Evolutionary conservation across 92 coral and sea anemone genomes (phyloP).

Genomic region (Muricea muricata): DNA sequence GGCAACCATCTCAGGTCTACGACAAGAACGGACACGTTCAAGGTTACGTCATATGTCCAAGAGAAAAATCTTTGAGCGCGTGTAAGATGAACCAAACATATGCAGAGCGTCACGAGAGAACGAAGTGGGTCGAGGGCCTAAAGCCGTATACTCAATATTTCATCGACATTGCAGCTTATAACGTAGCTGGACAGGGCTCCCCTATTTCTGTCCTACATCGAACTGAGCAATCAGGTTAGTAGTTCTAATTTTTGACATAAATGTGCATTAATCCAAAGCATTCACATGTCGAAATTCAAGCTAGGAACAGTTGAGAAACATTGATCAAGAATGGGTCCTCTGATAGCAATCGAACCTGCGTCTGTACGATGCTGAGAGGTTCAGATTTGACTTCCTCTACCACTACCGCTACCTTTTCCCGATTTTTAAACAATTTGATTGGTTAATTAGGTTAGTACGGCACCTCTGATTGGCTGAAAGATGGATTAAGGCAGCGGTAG

Average conservation of each 20-base stretch:
- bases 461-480: no score
- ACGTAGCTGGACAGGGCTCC: slow-evolving; percentile 21
- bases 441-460: no score
- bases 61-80: background rate
- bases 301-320: no score
- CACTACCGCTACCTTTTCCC: no score
- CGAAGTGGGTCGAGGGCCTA: background rate
- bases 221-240: slow-evolving; percentile 24
- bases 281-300: no score
- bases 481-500: no score
- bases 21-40: background rate
- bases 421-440: no score
- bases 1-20: slow-evolving; percentile 6
- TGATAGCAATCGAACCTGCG: no score
- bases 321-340: no score
- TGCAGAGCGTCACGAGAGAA: background rate
- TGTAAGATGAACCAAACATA: slow-evolving; percentile 3
- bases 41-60: slow-evolving; percentile 39
- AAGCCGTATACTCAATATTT: slow-evolving; percentile 13
- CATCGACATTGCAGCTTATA: slow-evolving; percentile 5
- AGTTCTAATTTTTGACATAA: background rate
- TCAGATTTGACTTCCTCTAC: no score
- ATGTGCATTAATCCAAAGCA: no score
- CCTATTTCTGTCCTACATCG: background rate
- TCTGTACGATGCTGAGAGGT: no score